phyloP scores from a whole-genome alignment of 2,113 vertebrate species.

The Oxyura jamaicensis region DNA sequence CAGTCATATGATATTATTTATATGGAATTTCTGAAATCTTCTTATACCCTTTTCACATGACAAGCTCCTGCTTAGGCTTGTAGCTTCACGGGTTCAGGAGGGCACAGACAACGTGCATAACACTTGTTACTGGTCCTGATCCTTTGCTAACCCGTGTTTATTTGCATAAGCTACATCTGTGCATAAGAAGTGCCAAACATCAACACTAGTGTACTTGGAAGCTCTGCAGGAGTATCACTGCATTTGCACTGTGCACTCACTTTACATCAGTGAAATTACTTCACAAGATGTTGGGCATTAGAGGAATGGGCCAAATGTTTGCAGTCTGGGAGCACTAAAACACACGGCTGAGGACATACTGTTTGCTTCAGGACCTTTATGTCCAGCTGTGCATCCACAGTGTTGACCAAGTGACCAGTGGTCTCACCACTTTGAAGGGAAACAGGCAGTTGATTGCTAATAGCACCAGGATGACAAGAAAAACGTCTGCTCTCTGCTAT shows the following conservation, averaged over 20 bases:
- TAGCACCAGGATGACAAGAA: background rate
- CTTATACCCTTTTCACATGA: constrained; percentile 59
- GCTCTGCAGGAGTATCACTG: background rate
- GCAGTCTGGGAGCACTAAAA: background rate
- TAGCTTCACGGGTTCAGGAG: background rate
- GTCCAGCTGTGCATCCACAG: background rate
- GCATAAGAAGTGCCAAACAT: background rate
- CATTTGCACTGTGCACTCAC: background rate
- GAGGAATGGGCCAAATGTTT: background rate
- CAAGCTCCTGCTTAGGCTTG: constrained; percentile 10
- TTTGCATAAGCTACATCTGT: background rate
- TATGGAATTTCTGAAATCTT: constrained; percentile 55
- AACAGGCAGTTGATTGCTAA: background rate
- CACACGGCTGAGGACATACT: background rate
- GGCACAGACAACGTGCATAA: background rate
- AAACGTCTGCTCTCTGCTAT: background rate
- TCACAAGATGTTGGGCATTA: background rate
- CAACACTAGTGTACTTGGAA: background rate
- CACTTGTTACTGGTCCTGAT: background rate
- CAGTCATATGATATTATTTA: constrained; percentile 44
- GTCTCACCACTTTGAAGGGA: background rate
- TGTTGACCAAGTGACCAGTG: background rate
- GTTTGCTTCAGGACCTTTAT: background rate
- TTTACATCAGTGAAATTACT: background rate
- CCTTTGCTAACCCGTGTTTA: background rate